Conservation (phyloP, 2,797 vertebrate genomes). For the Rallus crepitans region DNA sequence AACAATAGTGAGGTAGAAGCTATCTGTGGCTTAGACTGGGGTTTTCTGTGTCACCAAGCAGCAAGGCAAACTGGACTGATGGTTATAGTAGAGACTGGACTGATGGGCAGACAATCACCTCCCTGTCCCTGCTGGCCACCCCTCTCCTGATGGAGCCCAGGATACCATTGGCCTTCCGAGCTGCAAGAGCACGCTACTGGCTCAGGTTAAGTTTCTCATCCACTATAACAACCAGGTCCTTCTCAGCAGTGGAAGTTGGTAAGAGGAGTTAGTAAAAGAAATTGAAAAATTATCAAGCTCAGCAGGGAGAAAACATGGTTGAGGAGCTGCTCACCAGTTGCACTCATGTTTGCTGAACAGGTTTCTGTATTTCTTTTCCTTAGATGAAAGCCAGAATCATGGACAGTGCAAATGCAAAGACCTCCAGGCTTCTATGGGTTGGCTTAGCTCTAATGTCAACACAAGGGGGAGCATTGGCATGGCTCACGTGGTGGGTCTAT, state of each 20-base stretch:
- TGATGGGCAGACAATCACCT: no score
- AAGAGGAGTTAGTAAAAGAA: not conserved
- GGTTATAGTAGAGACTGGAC: no score
- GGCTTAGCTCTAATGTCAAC: conserved; percentile 90
- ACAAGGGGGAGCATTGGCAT: conserved; percentile 91
- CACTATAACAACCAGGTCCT: no score
- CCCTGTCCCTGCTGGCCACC: no score
- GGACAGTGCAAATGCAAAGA: conserved; percentile 77
- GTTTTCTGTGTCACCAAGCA: not conserved
- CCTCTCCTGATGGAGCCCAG: no score
- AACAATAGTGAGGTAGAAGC: not conserved
- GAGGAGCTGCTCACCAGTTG: not conserved
- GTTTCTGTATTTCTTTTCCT: not conserved
- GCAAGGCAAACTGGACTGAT: not conserved
- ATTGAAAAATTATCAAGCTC: not conserved
- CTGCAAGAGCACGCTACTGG: no score
- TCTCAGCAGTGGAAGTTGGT: not conserved
- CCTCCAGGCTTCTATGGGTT: conserved; percentile 83
- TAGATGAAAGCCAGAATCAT: conserved; percentile 87
- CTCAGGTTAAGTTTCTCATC: no score
- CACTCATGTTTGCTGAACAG: not conserved
- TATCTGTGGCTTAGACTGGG: not conserved
- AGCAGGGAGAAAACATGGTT: not conserved
- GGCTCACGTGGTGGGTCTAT: conserved; percentile 98
- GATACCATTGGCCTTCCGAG: no score